phyloP scores from a whole-genome alignment of 1,140 invertebrate genomes.

The Zaprionus gabonicus region DNA sequence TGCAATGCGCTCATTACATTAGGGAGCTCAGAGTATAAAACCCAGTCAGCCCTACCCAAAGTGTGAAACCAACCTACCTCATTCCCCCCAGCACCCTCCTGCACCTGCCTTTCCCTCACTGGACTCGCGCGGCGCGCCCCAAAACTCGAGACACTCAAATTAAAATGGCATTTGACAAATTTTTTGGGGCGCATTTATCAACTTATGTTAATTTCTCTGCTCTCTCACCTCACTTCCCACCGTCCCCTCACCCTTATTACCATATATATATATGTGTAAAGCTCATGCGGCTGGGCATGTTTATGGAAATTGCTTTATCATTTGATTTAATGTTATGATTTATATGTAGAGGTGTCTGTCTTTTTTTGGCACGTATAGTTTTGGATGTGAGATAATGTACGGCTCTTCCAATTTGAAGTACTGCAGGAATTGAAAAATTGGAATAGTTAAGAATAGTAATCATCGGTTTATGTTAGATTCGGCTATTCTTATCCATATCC shows the following conservation, averaged over 20 bases:
- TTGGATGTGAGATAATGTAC: background rate
- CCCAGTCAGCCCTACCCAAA: conserved; percentile 21
- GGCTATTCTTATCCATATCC: no score
- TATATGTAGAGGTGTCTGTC: background rate
- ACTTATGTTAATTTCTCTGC: conserved; percentile 62
- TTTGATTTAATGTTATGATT: conserved; percentile 51
- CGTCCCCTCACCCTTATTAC: background rate
- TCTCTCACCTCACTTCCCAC: background rate
- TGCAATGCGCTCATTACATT: conserved; percentile 80
- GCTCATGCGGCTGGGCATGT: conserved; percentile 8
- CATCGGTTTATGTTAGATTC: no score
- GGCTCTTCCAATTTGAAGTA: no score
- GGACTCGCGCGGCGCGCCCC: conserved; percentile 41
- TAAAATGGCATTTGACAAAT: conserved; percentile 78
- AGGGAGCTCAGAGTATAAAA: conserved; percentile 30
- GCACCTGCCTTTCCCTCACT: background rate
- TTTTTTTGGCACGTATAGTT: background rate
- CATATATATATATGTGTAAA: background rate
- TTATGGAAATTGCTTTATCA: conserved; percentile 42
- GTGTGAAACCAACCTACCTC: background rate
- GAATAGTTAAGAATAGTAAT: no score
- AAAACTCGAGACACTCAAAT: conserved; percentile 59
- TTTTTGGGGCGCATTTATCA: conserved; percentile 68
- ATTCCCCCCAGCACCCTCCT: background rate
- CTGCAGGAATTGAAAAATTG: no score